Conservation (phyloP, 2,888 invertebrate species). For the Penaeus monodon region DNA sequence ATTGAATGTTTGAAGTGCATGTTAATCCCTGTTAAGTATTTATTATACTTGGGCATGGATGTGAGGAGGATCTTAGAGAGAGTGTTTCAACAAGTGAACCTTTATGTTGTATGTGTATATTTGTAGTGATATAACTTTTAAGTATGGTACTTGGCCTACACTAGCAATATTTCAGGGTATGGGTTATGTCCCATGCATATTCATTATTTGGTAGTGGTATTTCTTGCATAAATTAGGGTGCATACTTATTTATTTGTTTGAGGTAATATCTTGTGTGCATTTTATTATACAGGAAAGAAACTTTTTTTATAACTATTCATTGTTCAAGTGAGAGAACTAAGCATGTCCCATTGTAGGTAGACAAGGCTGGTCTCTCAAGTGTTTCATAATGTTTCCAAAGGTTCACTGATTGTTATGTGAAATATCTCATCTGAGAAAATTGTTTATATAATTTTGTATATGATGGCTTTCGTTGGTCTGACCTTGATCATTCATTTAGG, state of each 20-base stretch:
- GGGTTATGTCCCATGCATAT: slow-evolving; percentile 17
- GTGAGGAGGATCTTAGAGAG: slow-evolving; percentile 16
- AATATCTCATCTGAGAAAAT: slow-evolving; percentile 12
- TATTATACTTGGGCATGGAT: slow-evolving; percentile 33
- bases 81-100: slow-evolving; percentile 12
- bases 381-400: slow-evolving; percentile 11
- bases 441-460: slow-evolving; percentile 11
- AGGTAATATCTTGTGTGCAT: slow-evolving; percentile 26
- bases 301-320: neutral
- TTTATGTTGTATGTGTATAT: slow-evolving; percentile 48
- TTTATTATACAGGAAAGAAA: neutral
- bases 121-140: slow-evolving; percentile 42
- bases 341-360: slow-evolving; percentile 19
- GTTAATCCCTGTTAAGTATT: slow-evolving; percentile 38
- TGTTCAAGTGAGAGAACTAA: neutral
- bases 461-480: slow-evolving; percentile 26
- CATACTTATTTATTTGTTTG: slow-evolving; percentile 13
- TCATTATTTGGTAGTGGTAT: slow-evolving; percentile 38
- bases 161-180: slow-evolving; percentile 43
- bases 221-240: neutral
- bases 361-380: slow-evolving; percentile 4
- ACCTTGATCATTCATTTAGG: slow-evolving; percentile 22
- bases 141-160: slow-evolving; percentile 42
- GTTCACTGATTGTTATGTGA: slow-evolving; percentile 12
- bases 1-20: slow-evolving; percentile 20